Evolutionary conservation across 2,797 vertebrate genomes (phyloP).

Genomic region (Zenarchopterus dispar): DNA sequence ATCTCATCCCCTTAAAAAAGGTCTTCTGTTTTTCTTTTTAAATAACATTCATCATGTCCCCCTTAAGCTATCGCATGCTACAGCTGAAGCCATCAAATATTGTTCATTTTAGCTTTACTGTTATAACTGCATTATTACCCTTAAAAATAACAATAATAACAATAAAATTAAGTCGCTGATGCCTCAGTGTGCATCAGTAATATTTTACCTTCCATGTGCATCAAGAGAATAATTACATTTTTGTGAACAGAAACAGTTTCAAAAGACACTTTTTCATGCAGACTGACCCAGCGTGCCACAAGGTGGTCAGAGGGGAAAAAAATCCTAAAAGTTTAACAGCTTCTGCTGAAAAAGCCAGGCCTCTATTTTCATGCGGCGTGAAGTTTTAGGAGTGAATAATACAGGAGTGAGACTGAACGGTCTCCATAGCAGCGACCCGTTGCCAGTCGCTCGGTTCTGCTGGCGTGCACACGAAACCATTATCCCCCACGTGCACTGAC

Average conservation of each 20-base stretch:
- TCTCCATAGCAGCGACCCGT: constrained; percentile 12
- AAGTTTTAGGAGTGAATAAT: constrained; percentile 7
- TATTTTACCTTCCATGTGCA: not conserved
- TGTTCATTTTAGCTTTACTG: no score
- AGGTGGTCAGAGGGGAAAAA: not conserved
- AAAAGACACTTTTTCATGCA: constrained; percentile 7
- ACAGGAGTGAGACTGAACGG: not conserved
- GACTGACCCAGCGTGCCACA: not conserved
- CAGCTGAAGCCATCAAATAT: no score
- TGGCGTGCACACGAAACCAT: not conserved
- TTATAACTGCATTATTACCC: no score
- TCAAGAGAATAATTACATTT: not conserved
- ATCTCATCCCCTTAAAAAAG: no score
- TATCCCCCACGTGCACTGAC: not conserved
- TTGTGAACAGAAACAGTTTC: not conserved
- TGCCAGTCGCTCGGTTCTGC: not conserved
- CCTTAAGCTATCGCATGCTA: no score
- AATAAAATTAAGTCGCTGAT: not conserved
- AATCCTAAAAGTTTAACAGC: not conserved
- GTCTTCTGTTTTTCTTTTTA: no score
- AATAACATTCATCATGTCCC: no score
- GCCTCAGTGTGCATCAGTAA: not conserved
- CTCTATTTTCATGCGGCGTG: not conserved
- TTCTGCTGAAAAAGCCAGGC: not conserved
- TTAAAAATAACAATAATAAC: not conserved